A percentile compares a stretch with the other conserved stretches of the same genome.
These are phyloP conservation scores for Yponomeuta sedellus DNA, from an alignment of 2,888 invertebrate genomes.

Conservation along the genomic window DNA sequence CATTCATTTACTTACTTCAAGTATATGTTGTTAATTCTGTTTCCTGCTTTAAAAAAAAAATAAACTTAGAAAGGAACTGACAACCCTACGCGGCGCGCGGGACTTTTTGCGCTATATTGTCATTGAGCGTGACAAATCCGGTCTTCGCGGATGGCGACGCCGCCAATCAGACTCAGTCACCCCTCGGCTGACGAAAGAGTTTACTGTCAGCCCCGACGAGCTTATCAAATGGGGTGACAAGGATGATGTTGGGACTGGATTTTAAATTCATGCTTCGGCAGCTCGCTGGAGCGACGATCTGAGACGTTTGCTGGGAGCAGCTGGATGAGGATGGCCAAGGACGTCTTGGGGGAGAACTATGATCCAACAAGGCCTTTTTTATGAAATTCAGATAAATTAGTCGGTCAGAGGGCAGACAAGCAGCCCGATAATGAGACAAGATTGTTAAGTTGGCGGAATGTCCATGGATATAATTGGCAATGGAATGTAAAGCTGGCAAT, in stretches of 20 bases:
- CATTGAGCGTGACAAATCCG: slow-evolving; percentile 55
- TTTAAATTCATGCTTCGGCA: background rate
- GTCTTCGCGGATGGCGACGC: slow-evolving; percentile 30
- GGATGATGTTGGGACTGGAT: background rate
- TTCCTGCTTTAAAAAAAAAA: too few species aligned
- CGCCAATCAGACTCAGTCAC: slow-evolving; percentile 42
- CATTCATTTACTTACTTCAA: too few species aligned
- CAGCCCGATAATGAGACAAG: background rate
- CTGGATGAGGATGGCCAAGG: background rate
- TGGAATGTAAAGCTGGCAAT: too few species aligned
- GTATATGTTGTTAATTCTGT: too few species aligned
- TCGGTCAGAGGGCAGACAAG: too few species aligned
- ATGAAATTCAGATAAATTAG: too few species aligned
- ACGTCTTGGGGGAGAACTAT: too few species aligned
- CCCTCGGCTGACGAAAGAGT: slow-evolving; percentile 9
- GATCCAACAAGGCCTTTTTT: too few species aligned
- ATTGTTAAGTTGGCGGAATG: background rate
- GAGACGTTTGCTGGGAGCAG: too few species aligned
- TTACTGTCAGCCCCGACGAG: background rate
- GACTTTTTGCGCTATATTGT: slow-evolving; percentile 42
- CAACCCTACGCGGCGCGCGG: slow-evolving; percentile 27
- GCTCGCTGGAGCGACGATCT: background rate
- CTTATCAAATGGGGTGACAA: background rate
- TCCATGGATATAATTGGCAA: too few species aligned
- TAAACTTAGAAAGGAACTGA: slow-evolving; percentile 16